phyloP scores from a whole-genome alignment of 2,797 vertebrate genomes.

The Anas flavirostris region DNA sequence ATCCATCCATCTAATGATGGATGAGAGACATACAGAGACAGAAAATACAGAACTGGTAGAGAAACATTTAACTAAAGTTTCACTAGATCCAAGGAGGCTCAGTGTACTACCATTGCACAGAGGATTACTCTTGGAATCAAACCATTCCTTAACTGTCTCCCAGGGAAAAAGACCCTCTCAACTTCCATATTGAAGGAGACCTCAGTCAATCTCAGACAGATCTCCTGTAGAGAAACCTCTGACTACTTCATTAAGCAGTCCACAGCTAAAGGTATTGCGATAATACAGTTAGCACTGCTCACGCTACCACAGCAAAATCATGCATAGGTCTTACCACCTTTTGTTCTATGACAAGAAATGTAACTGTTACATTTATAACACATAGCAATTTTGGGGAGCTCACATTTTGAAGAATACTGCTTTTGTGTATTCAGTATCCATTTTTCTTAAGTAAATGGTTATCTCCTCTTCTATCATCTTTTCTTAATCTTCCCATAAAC shows the following conservation, averaged over 20 bases:
- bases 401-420: neutral
- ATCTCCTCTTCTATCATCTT: neutral
- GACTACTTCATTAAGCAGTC: neutral
- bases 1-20: too few species aligned
- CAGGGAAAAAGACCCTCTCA: neutral
- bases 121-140: neutral
- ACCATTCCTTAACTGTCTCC: neutral
- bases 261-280: neutral
- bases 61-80: neutral
- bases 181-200: neutral
- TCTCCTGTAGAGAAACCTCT: neutral
- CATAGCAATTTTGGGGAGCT: rapidly evolving
- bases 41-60: neutral
- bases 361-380: rapidly evolving
- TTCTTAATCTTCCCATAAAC: neutral
- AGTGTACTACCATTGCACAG: neutral
- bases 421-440: neutral
- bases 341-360: neutral
- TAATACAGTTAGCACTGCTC: neutral
- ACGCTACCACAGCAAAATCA: neutral
- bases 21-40: too few species aligned
- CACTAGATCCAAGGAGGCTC: neutral
- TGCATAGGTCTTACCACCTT: rapidly evolving
- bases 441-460: neutral
- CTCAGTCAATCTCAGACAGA: neutral